Evolutionary conservation across 2,797 vertebrate species (phyloP).

Genomic region (Babyrousa celebensis): DNA sequence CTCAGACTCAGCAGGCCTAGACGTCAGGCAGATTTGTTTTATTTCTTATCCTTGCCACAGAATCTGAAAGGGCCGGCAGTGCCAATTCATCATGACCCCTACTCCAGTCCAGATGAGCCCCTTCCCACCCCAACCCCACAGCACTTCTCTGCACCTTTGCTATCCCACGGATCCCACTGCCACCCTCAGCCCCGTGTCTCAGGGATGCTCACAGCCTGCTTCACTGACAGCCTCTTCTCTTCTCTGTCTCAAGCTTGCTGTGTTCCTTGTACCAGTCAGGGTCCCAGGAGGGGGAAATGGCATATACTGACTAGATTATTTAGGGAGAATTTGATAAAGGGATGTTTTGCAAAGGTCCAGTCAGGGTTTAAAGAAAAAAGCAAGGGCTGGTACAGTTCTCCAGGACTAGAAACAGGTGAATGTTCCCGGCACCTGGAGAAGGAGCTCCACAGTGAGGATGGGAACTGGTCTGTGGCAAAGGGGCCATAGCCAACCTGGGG

Average conservation of each 20-base stretch:
- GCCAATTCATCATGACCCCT: not conserved
- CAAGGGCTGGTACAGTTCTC: not conserved
- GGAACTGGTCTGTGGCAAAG: not conserved
- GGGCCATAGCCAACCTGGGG: not conserved
- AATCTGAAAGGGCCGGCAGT: not conserved
- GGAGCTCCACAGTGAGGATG: not conserved
- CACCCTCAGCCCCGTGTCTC: not conserved
- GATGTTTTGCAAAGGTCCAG: not conserved
- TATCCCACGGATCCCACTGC: not conserved
- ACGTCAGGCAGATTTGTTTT: not conserved
- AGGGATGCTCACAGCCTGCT: too few relatives aligned
- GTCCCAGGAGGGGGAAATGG: not conserved
- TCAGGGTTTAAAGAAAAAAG: not conserved
- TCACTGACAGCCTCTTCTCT: not conserved
- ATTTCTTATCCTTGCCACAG: not conserved
- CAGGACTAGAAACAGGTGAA: not conserved
- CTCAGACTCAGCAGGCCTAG: not conserved
- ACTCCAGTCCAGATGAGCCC: not conserved
- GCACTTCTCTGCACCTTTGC: not conserved
- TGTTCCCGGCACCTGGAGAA: not conserved
- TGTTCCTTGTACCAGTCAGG: not conserved
- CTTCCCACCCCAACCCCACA: rapidly evolving
- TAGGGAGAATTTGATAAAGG: not conserved
- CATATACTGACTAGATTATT: not conserved
- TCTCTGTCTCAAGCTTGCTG: not conserved